Conservation (phyloP, 1,140 invertebrate species). For the Lepidurus arcticus region DNA sequence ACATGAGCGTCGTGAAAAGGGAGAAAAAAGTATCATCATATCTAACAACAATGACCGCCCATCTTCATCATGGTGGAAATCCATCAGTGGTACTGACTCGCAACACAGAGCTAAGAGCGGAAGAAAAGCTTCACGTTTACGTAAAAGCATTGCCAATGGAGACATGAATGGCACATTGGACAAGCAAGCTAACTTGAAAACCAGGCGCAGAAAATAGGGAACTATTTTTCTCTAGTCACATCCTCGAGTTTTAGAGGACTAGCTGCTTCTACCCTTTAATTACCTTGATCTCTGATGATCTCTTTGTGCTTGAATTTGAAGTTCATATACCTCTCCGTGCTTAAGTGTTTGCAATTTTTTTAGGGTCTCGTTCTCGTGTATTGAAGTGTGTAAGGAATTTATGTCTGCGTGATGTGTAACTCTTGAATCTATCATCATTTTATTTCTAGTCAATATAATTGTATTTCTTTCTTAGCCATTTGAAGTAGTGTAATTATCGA, state of each 20-base stretch:
- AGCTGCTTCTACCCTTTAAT: not conserved
- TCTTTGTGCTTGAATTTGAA: slow-evolving; percentile 14
- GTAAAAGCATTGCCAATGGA: not conserved
- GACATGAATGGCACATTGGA: not conserved
- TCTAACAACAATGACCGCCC: not conserved
- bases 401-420: not conserved
- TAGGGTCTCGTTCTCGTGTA: not conserved
- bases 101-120: not conserved
- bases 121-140: slow-evolving; percentile 3
- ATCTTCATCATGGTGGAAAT: not conserved
- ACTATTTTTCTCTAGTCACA: slow-evolving; percentile 4
- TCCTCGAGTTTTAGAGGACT: not conserved
- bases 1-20: not conserved
- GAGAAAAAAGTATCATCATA: not conserved
- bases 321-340: not conserved
- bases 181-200: not conserved
- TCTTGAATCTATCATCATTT: not conserved
- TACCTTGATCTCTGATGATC: slow-evolving; percentile 3
- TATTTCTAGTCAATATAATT: slow-evolving; percentile 5
- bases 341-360: not conserved
- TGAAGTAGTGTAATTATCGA: not conserved
- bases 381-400: not conserved
- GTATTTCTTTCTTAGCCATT: not conserved
- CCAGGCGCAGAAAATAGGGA: slow-evolving; percentile 4
- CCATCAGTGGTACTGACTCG: not conserved